A percentile compares a stretch with the other conserved stretches of the same genome.
phyloP scores from a whole-genome alignment of 2,797 vertebrate genomes.

The Sarcophilus harrisii region DNA sequence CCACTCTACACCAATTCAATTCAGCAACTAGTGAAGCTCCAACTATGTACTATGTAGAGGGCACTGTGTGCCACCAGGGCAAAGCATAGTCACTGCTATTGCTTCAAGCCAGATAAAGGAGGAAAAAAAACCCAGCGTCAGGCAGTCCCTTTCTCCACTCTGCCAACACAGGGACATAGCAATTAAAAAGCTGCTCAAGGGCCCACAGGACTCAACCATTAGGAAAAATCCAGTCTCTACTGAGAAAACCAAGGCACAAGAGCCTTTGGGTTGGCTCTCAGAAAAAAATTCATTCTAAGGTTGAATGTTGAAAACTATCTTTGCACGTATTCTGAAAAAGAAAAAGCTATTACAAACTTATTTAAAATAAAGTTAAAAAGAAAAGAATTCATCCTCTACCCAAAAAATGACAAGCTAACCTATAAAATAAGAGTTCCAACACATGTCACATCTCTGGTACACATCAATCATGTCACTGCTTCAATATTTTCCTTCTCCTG shows the following conservation, averaged over 20 bases:
- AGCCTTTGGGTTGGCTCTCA: not conserved
- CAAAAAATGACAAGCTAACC: not conserved
- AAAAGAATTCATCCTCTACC: not conserved
- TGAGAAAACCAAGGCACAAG: not conserved
- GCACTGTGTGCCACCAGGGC: not conserved
- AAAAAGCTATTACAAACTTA: too few species aligned
- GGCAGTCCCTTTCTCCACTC: not conserved
- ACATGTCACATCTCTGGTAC: not conserved
- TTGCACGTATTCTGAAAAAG: too few species aligned
- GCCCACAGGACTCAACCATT: not conserved
- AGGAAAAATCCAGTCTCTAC: not conserved
- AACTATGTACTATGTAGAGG: not conserved
- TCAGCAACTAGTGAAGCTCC: not conserved
- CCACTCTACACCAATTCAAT: not conserved
- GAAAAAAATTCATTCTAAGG: not conserved
- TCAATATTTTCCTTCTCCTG: not conserved
- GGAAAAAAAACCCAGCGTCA: not conserved
- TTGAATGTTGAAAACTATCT: too few species aligned
- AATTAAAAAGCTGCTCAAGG: not conserved
- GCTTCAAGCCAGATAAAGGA: not conserved
- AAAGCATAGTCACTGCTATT: not conserved
- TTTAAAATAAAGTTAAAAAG: too few species aligned
- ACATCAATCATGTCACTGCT: not conserved
- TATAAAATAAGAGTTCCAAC: not conserved
- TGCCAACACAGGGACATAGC: not conserved